These are phyloP conservation scores for Atethmia centrago DNA, from an alignment of 2,888 invertebrate species.

Conservation along the genomic window DNA sequence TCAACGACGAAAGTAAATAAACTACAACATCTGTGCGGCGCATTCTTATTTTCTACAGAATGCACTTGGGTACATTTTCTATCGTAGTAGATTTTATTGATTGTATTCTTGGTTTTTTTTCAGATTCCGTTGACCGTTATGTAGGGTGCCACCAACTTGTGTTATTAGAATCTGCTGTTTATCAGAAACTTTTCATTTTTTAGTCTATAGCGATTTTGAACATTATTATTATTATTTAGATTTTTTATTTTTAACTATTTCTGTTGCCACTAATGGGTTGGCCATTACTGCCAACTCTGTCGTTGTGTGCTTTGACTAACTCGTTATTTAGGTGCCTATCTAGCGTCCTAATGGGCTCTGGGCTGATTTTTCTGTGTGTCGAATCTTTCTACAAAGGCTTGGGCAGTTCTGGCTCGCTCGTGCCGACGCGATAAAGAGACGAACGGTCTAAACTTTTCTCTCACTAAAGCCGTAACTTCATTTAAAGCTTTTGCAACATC, in stretches of 20 bases:
- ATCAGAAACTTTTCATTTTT: background rate
- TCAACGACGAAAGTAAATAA: conserved; percentile 36
- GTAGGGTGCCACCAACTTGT: background rate
- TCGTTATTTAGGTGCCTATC: background rate
- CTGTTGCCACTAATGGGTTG: background rate
- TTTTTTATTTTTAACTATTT: background rate
- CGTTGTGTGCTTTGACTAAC: background rate
- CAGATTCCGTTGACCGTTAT: conserved; percentile 23
- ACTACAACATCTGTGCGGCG: conserved; percentile 26
- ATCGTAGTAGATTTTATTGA: conserved; percentile 40
- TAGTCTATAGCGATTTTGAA: no score
- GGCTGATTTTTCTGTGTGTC: background rate
- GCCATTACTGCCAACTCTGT: background rate
- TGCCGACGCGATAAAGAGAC: background rate
- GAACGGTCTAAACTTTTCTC: conserved; percentile 11
- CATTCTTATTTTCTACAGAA: conserved; percentile 40
- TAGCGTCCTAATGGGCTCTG: background rate
- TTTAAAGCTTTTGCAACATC: conserved; percentile 38
- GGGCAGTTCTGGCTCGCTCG: background rate
- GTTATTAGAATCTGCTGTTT: background rate
- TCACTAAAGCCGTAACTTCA: conserved; percentile 25
- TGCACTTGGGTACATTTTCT: conserved; percentile 32
- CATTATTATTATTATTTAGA: no score
- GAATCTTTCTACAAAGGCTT: background rate
- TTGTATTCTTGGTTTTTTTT: conserved; percentile 15